Conservation (phyloP, 2,797 vertebrate genomes). For the Ctenopoma kingsleyae region DNA sequence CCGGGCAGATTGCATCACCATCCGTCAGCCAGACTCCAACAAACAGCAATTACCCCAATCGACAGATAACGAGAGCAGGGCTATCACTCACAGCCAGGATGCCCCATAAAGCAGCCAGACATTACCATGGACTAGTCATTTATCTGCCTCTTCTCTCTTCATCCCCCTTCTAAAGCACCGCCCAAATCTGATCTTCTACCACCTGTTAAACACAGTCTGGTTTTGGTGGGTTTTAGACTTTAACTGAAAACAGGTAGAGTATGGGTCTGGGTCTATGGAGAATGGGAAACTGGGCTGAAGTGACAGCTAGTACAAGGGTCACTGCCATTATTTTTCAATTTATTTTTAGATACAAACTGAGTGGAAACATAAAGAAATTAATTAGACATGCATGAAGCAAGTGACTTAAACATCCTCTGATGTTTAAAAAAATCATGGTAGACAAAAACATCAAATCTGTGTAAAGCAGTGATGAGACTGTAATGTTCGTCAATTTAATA, state of each 20-base stretch:
- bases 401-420: too few species aligned
- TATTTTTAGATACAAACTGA: too few species aligned
- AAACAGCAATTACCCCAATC: slow-evolving; percentile 88
- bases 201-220: slow-evolving; percentile 44
- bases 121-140: slow-evolving; percentile 77
- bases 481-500: too few species aligned
- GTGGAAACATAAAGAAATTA: too few species aligned
- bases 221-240: slow-evolving; percentile 21
- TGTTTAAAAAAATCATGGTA: too few species aligned
- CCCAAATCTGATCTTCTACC: slow-evolving; percentile 43
- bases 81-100: slow-evolving; percentile 81
- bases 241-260: neutral
- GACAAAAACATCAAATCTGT: too few species aligned
- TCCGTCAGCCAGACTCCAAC: slow-evolving; percentile 81
- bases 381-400: too few species aligned
- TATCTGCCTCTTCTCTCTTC: slow-evolving; percentile 67
- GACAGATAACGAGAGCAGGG: slow-evolving; percentile 83
- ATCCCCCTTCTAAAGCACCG: slow-evolving; percentile 27
- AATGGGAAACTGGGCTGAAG: slow-evolving; percentile 1
- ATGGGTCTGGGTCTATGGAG: slow-evolving; percentile 1
- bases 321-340: neutral
- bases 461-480: too few species aligned
- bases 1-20: slow-evolving; percentile 77
- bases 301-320: neutral
- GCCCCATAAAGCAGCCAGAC: slow-evolving; percentile 80